Evolutionary conservation across 1,140 invertebrate species (phyloP), one percentile per base, ranked within the genome.

Genomic region (Papilio xuthus): DNA sequence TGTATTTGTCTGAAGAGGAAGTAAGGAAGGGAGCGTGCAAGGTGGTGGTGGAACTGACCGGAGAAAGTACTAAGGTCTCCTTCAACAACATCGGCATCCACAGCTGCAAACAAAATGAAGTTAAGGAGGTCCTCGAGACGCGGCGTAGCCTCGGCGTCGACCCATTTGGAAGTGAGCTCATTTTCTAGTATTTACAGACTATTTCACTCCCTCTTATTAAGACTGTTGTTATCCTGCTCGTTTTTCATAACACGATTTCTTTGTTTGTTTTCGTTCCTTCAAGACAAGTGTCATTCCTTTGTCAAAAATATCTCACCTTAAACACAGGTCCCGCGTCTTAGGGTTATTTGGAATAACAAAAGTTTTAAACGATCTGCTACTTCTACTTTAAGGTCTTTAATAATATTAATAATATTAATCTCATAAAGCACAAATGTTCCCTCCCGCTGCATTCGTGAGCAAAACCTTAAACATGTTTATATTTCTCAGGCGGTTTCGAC

Each of bases 61-160:
- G 44, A 13, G 42, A 26, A 10, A 26, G 42, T 9, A 50, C 32
- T 23, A 26, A 18, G 44, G 44, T 73, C 6, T 6, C 41, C 10
- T 73, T 73, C 26, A 50, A 10, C 8, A 73, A 73, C 42, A 73
- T 73, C 23, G 71, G 71, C 41, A 73, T 73, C 41, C 41, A 47
- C 23, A 47, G 71, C 44, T 42, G 32, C 13, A 73, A 44, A 28
- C 97, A 98, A 83, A 98, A 98, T 89, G 98, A 99, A 88, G 98
- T 99, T 47, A 97, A 98, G 83, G 96, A 97, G n/a, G 97, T 98
- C 8, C 94, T 99, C 0, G 96, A 95, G 85, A 92, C 96, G 12
- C 94, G 98, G 79, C 97, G 99, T 92, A 95, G 97, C 86, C 97
- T 98, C 56, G 95, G 97, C 79, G 98, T 99, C 0, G 98, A 99